These are phyloP conservation scores for Coenobita brevimanus DNA, from an alignment of 1,140 invertebrate species.

Conservation along the genomic window DNA sequence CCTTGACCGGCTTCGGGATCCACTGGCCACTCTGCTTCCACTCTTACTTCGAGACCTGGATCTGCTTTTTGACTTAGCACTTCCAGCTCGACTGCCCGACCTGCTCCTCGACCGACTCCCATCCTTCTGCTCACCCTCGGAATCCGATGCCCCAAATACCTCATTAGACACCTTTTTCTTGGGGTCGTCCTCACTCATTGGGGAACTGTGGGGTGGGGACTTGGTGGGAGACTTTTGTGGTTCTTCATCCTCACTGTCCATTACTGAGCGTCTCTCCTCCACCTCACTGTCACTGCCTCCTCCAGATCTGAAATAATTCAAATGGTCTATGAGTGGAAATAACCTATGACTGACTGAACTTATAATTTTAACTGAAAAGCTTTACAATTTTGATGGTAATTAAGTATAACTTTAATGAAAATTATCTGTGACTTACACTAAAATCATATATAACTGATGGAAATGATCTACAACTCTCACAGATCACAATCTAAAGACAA, in stretches of 20 bases:
- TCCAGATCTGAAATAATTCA: slow-evolving; percentile 41
- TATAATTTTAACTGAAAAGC: too few species aligned
- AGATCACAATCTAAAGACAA: too few species aligned
- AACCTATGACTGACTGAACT: too few species aligned
- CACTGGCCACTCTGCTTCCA: not conserved
- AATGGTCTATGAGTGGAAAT: too few species aligned
- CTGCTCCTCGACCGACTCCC: slow-evolving; percentile 32
- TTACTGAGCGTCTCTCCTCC: slow-evolving; percentile 50
- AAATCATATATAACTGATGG: too few species aligned
- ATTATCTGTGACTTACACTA: too few species aligned
- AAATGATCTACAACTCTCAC: too few species aligned
- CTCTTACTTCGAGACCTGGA: slow-evolving; percentile 29
- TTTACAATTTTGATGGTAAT: too few species aligned
- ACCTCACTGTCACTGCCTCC: slow-evolving; percentile 55
- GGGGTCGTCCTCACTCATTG: not conserved
- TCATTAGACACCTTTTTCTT: slow-evolving; percentile 37
- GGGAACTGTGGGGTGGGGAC: not conserved
- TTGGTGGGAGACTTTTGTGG: not conserved
- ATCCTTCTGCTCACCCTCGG: slow-evolving; percentile 27
- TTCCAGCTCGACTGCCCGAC: not conserved
- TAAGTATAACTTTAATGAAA: too few species aligned
- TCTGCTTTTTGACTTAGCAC: slow-evolving; percentile 19
- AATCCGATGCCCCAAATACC: slow-evolving; percentile 50
- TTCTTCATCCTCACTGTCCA: slow-evolving; percentile 55
- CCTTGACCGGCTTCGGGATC: slow-evolving; percentile 33